phyloP scores from a whole-genome alignment of 2,797 vertebrate genomes.

The Micrastur ruficollis region DNA sequence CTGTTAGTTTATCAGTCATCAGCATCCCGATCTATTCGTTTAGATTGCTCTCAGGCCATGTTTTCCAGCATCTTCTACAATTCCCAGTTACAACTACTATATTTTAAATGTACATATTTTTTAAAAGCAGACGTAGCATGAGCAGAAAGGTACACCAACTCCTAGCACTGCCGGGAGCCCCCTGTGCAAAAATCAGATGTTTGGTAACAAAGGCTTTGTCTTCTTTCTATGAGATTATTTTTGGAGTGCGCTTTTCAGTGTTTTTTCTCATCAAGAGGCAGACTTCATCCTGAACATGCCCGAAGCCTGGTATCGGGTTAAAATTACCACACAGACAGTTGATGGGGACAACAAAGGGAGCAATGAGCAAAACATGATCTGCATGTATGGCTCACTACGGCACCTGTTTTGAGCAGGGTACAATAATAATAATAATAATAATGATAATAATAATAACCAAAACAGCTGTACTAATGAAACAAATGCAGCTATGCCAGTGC shows the following conservation, averaged over 20 bases:
- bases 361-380: not conserved
- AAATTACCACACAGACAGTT: not conserved
- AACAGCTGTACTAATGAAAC: not conserved
- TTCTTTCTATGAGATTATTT: not conserved
- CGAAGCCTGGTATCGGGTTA: not conserved
- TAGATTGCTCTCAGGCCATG: not conserved
- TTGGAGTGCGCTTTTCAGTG: not conserved
- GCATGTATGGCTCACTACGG: not conserved
- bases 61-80: not conserved
- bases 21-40: not conserved
- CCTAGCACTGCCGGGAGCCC: not conserved
- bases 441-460: not conserved
- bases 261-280: not conserved
- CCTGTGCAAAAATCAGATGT: not conserved
- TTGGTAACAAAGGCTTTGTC: not conserved
- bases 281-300: not conserved
- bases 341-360: not conserved
- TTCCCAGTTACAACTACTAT: not conserved
- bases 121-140: not conserved
- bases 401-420: not conserved
- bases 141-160: not conserved
- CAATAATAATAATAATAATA: not conserved
- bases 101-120: not conserved
- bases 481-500: not conserved
- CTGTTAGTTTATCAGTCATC: not conserved